These are phyloP conservation scores for Pteronotus mesoamericanus DNA, from an alignment of 2,797 vertebrate genomes.

Conservation along the genomic window DNA sequence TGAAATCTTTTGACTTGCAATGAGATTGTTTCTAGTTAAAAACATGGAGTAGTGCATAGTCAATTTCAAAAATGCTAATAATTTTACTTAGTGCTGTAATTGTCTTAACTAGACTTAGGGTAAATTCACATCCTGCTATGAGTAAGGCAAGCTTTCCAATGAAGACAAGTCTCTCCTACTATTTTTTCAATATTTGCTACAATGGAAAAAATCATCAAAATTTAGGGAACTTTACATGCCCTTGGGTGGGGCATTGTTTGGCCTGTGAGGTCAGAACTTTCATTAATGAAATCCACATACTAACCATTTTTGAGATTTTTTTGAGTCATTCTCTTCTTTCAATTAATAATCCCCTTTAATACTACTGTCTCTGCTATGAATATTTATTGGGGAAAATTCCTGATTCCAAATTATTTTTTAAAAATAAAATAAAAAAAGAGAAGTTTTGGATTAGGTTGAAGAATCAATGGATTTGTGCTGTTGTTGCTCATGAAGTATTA, in stretches of 20 bases:
- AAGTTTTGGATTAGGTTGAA: not conserved
- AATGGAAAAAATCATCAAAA: not conserved
- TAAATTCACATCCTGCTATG: not conserved
- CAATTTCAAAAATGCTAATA: slow-evolving; percentile 7
- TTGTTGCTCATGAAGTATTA: not conserved
- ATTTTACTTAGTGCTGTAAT: not conserved
- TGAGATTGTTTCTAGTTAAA: slow-evolving; percentile 31
- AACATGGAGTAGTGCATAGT: not conserved
- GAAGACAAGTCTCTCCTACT: not conserved
- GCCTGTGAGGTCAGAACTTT: not conserved
- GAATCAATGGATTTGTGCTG: not conserved
- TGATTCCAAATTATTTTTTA: not conserved
- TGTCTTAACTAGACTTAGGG: not conserved
- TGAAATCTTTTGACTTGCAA: slow-evolving; percentile 58
- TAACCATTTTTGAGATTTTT: not conserved
- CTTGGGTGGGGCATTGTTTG: not conserved
- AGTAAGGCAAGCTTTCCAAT: not conserved
- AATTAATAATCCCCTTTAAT: not conserved
- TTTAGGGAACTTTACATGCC: not conserved
- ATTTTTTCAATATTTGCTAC: not conserved
- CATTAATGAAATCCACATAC: not conserved
- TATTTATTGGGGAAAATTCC: not conserved
- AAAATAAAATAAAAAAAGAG: not conserved
- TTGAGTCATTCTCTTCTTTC: not conserved
- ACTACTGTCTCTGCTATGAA: not conserved